Percentiles rank a stretch among this genome's conserved stretches.
These are phyloP conservation scores for Criorhina ranunculi DNA, from an alignment of 2,888 invertebrate species.

Conservation along the genomic window DNA sequence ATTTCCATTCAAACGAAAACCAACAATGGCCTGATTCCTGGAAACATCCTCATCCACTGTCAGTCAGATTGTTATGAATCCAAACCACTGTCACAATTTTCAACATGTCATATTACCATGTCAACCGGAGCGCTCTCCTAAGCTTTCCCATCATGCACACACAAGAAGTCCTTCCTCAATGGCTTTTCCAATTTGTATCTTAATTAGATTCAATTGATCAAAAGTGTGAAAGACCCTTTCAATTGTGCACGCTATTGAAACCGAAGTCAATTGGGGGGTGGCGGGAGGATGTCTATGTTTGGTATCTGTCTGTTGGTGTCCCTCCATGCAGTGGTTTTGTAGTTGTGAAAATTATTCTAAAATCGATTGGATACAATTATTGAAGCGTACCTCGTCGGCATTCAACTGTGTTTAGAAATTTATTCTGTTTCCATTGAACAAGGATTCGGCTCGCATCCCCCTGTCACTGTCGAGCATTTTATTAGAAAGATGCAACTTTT, in stretches of 20 bases:
- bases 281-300: neutral
- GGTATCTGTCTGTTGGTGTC: constrained; percentile 32
- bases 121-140: constrained; percentile 28
- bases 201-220: constrained; percentile 73
- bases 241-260: constrained; percentile 45
- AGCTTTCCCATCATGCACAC: constrained; percentile 12
- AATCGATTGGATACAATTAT: constrained; percentile 40
- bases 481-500: neutral
- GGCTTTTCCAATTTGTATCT: constrained; percentile 66
- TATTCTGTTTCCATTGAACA: constrained; percentile 2
- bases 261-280: constrained; percentile 23
- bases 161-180: constrained; percentile 41
- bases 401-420: neutral
- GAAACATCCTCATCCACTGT: constrained; percentile 11
- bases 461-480: neutral
- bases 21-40: constrained; percentile 23
- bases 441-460: neutral
- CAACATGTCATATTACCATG: constrained; percentile 40
- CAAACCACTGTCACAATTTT: constrained; percentile 54
- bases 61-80: constrained; percentile 43
- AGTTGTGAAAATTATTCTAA: constrained; percentile 16
- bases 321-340: neutral
- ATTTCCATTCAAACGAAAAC: constrained; percentile 25
- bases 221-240: constrained; percentile 63
- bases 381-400: constrained; percentile 2